Percentiles rank a stretch among this genome's conserved stretches.
phyloP scores from a whole-genome alignment of 2,113 vertebrate species.

The Acanthisitta chloris region DNA sequence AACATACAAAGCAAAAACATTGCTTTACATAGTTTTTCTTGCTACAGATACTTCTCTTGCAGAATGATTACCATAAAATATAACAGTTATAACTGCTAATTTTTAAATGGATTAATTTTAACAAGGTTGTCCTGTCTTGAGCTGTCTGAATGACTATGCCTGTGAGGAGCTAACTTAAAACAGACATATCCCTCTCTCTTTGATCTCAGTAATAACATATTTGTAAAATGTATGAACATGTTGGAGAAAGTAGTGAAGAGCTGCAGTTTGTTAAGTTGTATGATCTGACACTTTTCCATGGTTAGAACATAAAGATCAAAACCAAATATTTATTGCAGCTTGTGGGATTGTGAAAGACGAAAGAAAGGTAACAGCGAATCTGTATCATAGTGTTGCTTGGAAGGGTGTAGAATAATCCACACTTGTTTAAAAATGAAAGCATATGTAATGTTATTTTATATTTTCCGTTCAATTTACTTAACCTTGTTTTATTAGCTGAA shows the following conservation, averaged over 20 bases:
- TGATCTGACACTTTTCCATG: background rate
- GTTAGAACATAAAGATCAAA: background rate
- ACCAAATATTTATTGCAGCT: background rate
- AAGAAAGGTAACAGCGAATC: background rate
- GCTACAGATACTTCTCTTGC: background rate
- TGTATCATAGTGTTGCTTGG: background rate
- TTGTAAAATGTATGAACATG: background rate
- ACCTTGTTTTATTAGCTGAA: background rate
- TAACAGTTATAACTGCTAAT: background rate
- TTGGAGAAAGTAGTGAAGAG: background rate
- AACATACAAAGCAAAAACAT: background rate
- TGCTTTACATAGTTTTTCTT: background rate
- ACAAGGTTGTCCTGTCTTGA: background rate
- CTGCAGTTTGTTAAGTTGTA: background rate
- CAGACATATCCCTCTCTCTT: too few relatives aligned
- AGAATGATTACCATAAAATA: background rate
- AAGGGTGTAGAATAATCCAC: background rate
- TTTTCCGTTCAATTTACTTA: background rate
- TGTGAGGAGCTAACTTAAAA: background rate
- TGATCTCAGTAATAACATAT: background rate
- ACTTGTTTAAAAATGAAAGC: background rate
- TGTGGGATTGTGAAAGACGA: background rate
- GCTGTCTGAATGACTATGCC: background rate
- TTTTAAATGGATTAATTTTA: background rate
- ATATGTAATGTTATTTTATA: background rate